phyloP scores from a whole-genome alignment of 2,797 vertebrate species.

The Nothura maculosa region DNA sequence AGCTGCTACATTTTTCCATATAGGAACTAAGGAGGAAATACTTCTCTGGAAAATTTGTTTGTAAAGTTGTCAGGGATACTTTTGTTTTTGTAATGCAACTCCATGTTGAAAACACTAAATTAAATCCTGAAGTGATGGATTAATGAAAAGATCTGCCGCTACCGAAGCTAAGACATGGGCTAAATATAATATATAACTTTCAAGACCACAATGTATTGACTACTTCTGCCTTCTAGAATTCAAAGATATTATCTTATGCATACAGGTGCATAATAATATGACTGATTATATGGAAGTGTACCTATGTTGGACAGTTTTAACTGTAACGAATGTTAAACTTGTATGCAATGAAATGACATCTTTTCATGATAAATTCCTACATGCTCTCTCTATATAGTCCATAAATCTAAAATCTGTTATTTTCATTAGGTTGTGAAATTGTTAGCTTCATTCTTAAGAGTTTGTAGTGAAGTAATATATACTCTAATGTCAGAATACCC shows the following conservation, averaged over 20 bases:
- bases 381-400: not conserved
- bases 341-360: not conserved
- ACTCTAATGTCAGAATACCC: not conserved
- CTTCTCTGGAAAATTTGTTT: not conserved
- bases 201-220: not conserved
- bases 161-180: not conserved
- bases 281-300: not conserved
- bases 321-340: not conserved
- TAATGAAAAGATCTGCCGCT: not conserved
- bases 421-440: not conserved
- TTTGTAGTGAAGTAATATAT: not conserved
- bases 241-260: not conserved
- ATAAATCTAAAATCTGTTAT: not conserved
- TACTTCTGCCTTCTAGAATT: not conserved
- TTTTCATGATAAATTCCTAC: not conserved
- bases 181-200: not conserved
- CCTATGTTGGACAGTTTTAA: not conserved
- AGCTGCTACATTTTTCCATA: not conserved
- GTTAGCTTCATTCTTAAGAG: not conserved
- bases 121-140: not conserved
- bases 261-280: not conserved
- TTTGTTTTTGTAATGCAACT: not conserved
- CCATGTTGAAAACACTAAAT: not conserved
- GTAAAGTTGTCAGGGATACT: not conserved
- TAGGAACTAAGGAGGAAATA: not conserved